A percentile compares a stretch with the other conserved stretches of the same genome.
phyloP scores from a whole-genome alignment of 1,140 invertebrate species.

The Microplitis mediator region DNA sequence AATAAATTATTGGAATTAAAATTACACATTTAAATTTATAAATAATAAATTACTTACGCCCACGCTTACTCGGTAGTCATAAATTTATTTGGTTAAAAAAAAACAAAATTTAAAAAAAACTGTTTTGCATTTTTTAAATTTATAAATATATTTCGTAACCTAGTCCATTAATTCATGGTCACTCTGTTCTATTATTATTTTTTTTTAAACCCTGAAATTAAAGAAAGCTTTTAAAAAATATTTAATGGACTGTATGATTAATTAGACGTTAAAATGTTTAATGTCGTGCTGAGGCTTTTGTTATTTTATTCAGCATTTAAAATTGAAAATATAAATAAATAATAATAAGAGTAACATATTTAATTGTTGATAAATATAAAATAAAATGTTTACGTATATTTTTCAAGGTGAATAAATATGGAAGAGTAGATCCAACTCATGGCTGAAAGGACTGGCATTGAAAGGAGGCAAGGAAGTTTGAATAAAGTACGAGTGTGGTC shows the following conservation, averaged over 20 bases:
- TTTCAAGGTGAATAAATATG: conserved; percentile 52
- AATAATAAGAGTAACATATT: conserved; percentile 2
- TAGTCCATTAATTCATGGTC: no score
- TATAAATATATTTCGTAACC: no score
- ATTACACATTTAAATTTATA: not conserved
- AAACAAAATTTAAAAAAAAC: no score
- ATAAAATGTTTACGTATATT: conserved; percentile 17
- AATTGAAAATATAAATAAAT: not conserved
- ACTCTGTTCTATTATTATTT: no score
- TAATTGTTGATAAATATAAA: conserved; percentile 7
- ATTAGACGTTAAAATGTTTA: no score
- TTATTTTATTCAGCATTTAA: not conserved
- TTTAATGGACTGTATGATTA: no score
- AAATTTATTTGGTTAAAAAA: no score
- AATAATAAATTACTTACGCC: not conserved
- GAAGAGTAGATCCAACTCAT: conserved; percentile 57
- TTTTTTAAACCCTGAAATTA: no score
- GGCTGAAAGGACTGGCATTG: conserved; percentile 54
- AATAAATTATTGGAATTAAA: conserved; percentile 32
- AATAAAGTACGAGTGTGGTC: conserved; percentile 39
- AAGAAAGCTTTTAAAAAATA: no score
- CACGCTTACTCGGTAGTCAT: no score
- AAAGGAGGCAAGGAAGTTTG: conserved; percentile 51
- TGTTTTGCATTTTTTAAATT: no score
- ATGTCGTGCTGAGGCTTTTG: no score